phyloP scores from a whole-genome alignment of 2,797 vertebrate species.

The Eutrigla gurnardus region DNA sequence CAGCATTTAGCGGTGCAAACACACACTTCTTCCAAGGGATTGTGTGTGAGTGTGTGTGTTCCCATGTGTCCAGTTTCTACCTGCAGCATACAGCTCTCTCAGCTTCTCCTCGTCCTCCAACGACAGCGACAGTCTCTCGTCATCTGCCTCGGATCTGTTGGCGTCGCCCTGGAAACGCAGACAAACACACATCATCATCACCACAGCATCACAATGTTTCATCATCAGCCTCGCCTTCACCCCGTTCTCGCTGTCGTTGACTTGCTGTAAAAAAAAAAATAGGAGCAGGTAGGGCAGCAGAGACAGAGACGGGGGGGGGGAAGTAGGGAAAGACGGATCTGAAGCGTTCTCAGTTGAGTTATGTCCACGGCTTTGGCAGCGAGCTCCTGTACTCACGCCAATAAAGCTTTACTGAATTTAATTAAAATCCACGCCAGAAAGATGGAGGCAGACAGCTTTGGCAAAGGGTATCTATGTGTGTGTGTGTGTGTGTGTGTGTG shows the following conservation, averaged over 20 bases:
- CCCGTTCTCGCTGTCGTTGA: constrained; percentile 25
- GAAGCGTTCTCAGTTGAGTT: constrained; percentile 74
- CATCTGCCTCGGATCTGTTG: constrained; percentile 92
- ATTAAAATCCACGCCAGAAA: constrained; percentile 81
- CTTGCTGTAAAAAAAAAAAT: constrained; percentile 52
- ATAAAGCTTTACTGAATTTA: constrained; percentile 83
- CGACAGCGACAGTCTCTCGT: constrained; percentile 90
- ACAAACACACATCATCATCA: constrained; percentile 27
- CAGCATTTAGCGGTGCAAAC: no score
- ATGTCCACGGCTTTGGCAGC: constrained; percentile 74
- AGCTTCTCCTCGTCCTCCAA: constrained; percentile 94
- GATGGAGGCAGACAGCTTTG: constrained; percentile 76
- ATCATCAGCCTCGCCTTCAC: constrained; percentile 8
- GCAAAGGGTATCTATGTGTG: constrained; percentile 57
- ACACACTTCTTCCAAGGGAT: background rate
- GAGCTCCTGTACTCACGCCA: constrained; percentile 75
- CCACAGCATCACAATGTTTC: constrained; percentile 31
- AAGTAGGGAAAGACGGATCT: constrained; percentile 59
- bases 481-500: constrained; percentile 32
- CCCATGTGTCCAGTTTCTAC: constrained; percentile 67
- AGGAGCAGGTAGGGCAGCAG: background rate
- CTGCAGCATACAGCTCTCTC: constrained; percentile 87
- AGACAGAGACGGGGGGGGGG: no score
- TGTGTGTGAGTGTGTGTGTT: background rate
- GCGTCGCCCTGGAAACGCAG: constrained; percentile 90